phyloP scores from a whole-genome alignment of 2,797 vertebrate genomes.

The Diceros bicornis region DNA sequence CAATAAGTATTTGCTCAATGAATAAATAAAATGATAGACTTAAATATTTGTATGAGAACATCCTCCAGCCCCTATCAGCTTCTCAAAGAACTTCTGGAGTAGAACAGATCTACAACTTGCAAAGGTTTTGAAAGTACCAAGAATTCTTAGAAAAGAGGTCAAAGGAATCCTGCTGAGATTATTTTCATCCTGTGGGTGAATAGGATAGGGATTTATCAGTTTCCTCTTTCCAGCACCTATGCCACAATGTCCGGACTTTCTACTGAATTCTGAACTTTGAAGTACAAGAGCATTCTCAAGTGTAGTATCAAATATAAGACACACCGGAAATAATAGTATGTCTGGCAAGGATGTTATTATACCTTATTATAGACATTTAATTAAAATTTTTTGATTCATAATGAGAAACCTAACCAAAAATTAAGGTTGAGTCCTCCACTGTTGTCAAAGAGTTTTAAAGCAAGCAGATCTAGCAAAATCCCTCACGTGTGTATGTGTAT shows the following conservation, averaged over 20 bases:
- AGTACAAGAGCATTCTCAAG: neutral
- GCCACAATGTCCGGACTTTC: neutral
- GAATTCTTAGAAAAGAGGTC: conserved; percentile 34
- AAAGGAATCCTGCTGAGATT: conserved; percentile 26
- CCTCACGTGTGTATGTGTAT: neutral
- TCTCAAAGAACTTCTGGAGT: neutral
- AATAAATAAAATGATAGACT: conserved; percentile 1
- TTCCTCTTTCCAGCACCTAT: neutral
- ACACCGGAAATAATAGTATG: neutral
- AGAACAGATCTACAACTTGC: neutral
- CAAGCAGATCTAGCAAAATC: neutral
- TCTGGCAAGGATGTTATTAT: neutral
- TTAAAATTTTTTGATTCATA: neutral
- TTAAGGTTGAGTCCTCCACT: neutral
- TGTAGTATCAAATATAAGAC: neutral
- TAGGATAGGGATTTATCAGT: neutral
- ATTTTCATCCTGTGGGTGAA: neutral
- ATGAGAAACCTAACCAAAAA: conserved; percentile 31
- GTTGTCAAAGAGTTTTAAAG: conserved; percentile 37
- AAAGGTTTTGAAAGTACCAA: conserved; percentile 29
- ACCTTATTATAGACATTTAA: neutral
- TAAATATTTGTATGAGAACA: neutral
- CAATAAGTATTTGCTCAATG: conserved; percentile 27
- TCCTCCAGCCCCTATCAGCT: neutral
- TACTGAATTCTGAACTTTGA: conserved; percentile 8